Base-by-base conservation (phyloP, 2,797 vertebrate species). In the Crypturellus tataupa region DNA sequence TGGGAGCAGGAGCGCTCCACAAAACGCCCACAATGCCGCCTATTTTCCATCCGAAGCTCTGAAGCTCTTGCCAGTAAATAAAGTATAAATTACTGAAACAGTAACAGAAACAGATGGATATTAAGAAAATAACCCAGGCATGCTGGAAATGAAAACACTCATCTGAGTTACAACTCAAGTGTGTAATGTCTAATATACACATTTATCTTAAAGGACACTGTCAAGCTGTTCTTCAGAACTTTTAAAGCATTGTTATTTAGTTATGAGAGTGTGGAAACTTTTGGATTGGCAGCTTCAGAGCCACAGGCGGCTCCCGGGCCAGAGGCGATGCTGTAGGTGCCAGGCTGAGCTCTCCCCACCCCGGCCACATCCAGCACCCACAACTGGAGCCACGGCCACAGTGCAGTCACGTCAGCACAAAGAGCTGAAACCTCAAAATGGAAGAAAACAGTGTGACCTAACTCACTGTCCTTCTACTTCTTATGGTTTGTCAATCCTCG, bases 51-150 rank as follows among this genome's bases (percentile, higher is more conserved):
- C 17, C 5, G 63, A 56, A 81, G 55, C 42, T 79, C 18, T 39
- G 35, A 81, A 51, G 73, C 67, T 81, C 8, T 4, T 90, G 77
- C 62, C 64, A 70, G 59, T 80, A 97, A 93, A 95, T 78, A 93
- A 94, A 91, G 81, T 73, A 87, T 63, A 82, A 78, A 91, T 85
- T 88, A 80, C 35, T 56, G 73, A 92, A 82, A 71, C 37, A 39
- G 37, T 39, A 39, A 73, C n/a, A 79, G 71, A 95, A 93, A 86
- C 47, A 89, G 91, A 91, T 94, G 90, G 93, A 53, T 87, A 94
- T 96, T 95, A 95, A 80, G 35, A 65, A 97, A 94, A 68, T 44
- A 94, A 87, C 51, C 9, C 83, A 94, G 77, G 89, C 88, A 76
- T 31, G 33, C n/a, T 59, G 16, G 14, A 75, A 93, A 72, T 39